Conservation (phyloP, 1,140 invertebrate species). For the Formica selysi region DNA sequence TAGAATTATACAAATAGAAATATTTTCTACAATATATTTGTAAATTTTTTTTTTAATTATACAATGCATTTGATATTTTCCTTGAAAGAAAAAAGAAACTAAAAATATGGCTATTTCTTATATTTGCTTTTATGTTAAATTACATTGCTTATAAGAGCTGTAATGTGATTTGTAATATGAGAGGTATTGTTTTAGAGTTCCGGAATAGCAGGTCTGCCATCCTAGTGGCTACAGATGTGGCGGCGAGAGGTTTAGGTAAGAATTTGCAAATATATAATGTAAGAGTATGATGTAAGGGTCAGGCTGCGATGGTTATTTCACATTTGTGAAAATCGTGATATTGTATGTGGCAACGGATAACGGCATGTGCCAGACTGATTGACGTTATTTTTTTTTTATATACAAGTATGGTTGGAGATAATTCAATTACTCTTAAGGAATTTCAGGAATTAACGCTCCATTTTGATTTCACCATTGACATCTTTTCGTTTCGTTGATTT, state of each 20-base stretch:
- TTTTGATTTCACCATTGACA: conserved; percentile 57
- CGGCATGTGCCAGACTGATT: conserved; percentile 87
- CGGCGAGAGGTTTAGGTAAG: conserved; percentile 94
- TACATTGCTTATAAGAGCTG: background rate
- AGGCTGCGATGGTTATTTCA: conserved; percentile 86
- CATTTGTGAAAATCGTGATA: conserved; percentile 76
- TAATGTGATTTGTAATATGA: conserved; percentile 41
- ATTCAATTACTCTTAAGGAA: conserved; percentile 51
- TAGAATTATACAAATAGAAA: background rate
- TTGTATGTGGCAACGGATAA: conserved; percentile 85
- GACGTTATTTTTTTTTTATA: conserved; percentile 77
- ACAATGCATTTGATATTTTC: background rate
- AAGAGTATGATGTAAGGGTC: conserved; percentile 85
- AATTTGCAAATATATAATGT: conserved; percentile 73
- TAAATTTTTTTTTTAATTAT: background rate
- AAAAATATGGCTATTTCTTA: background rate
- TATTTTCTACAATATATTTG: conserved; percentile 2
- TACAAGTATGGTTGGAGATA: conserved; percentile 74
- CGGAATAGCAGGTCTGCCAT: conserved; percentile 90
- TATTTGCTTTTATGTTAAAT: background rate
- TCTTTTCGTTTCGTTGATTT: conserved; percentile 34
- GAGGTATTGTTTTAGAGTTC: conserved; percentile 89
- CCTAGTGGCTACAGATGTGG: conserved; percentile 94
- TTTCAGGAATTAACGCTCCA: conserved; percentile 23
- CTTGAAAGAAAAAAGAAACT: background rate